Evolutionary conservation across 2,113 vertebrate genomes (phyloP), one percentile per base, ranked within the genome.

Genomic region (Enhydra lutris): DNA sequence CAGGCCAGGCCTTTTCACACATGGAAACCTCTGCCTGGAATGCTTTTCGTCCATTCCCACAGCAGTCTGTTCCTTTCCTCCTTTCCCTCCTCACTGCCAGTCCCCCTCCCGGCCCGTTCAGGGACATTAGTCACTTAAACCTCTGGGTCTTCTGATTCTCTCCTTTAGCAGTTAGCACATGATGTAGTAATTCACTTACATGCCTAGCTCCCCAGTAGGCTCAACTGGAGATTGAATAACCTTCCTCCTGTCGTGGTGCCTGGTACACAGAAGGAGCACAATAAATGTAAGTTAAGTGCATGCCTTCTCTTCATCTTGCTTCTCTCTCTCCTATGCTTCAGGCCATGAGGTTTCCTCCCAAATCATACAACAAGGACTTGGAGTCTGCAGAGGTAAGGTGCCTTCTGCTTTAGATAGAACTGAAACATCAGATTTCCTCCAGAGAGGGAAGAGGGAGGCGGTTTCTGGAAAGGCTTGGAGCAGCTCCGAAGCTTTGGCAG

Each of bases 311-410:
- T 94, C 50, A 65, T n/a, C 36, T 47, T 45, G 13, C 21, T 57
- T 9, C 21, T 84, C 47, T 31, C 79, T 59, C 74, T 47, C 3
- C 1, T 96, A 4, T 76, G 31, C 71, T 82, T 97, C 86, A 99
- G 99, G 99, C 99, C 87, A 99, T 99, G 99, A 99, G 99, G 96
- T 99, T 99, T 95, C 99, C 99, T 63, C 99, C 99, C 6, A 99
- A 99, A 98, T 99, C 99, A 0, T 99, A 99, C 98, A 99, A 99
- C 99, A 99, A 99, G 98, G 99, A 99, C 98, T 99, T 99, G 99
- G 99, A 99, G 98, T 99, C 99, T 69, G 99, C 99, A 76, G 99
- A 99, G 99, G 99, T 99, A 98, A 99, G 98, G 39, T 18, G 24
- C 45, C 31, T 0, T 1, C 20, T 0, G 2, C 2, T 6, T 59